Conservation (phyloP, 2,888 invertebrate species). For the Drosophila mercatorum region DNA sequence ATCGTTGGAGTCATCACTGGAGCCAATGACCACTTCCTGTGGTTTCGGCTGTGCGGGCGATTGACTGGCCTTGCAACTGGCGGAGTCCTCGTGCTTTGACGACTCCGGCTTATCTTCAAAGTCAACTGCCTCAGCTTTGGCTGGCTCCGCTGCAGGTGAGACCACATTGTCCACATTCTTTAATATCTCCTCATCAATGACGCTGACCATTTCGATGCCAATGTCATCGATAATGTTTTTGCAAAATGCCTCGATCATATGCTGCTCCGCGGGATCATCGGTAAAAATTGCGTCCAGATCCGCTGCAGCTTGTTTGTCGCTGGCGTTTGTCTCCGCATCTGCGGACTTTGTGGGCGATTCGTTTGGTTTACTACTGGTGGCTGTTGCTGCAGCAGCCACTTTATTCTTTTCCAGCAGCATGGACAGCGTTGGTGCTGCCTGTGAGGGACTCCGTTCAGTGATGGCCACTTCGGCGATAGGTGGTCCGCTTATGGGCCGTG, state of each 20-base stretch:
- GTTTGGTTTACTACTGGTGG: slow-evolving; percentile 10
- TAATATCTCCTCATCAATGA: slow-evolving; percentile 82
- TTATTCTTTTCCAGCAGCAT: slow-evolving; percentile 88
- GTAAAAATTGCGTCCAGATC: slow-evolving; percentile 14
- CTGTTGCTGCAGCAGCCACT: slow-evolving; percentile 13
- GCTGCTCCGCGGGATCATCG: slow-evolving; percentile 80
- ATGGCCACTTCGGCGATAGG: slow-evolving; percentile 58
- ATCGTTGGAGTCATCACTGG: slow-evolving; percentile 83
- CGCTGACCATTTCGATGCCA: slow-evolving; percentile 82
- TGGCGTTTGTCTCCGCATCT: slow-evolving; percentile 24
- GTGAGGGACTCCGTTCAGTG: slow-evolving; percentile 86
- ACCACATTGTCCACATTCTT: slow-evolving; percentile 81
- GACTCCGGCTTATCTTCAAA: slow-evolving; percentile 66
- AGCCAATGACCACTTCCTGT: slow-evolving; percentile 59
- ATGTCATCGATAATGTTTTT: slow-evolving; percentile 83
- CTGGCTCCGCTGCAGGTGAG: slow-evolving; percentile 37
- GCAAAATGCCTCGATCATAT: slow-evolving; percentile 82
- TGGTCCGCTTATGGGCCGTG: slow-evolving; percentile 83
- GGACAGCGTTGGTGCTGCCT: slow-evolving; percentile 90
- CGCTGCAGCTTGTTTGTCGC: slow-evolving; percentile 34
- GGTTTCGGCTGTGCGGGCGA: slow-evolving; percentile 49
- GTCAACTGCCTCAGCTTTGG: slow-evolving; percentile 64
- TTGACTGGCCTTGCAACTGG: slow-evolving; percentile 23
- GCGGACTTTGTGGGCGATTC: slow-evolving; percentile 20
- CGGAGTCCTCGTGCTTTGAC: slow-evolving; percentile 33